Conservation (phyloP, 1,140 invertebrate genomes). For the Oryctes rhinoceros region DNA sequence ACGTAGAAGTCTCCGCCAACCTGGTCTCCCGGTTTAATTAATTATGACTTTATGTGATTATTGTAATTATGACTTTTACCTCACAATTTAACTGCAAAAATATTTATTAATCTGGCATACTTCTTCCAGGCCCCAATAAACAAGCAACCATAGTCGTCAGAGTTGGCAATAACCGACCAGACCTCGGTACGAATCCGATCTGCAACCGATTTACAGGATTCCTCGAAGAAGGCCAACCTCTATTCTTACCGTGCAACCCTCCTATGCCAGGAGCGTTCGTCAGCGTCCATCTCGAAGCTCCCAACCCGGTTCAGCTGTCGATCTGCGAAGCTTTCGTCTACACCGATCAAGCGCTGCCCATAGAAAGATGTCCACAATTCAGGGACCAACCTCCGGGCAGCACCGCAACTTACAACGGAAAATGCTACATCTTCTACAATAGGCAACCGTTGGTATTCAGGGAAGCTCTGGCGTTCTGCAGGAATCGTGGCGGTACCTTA, state of each 20-base stretch:
- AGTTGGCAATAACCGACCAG: slow-evolving; percentile 94
- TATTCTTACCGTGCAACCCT: slow-evolving; percentile 92
- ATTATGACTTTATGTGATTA: no score
- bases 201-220: slow-evolving; percentile 89
- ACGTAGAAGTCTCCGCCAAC: no score
- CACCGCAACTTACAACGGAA: slow-evolving; percentile 93
- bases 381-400: slow-evolving; percentile 89
- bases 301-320: slow-evolving; percentile 76
- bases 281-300: slow-evolving; percentile 83
- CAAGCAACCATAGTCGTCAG: slow-evolving; percentile 88
- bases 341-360: slow-evolving; percentile 92
- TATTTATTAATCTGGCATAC: not conserved
- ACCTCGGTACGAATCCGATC: slow-evolving; percentile 90
- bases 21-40: no score
- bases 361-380: slow-evolving; percentile 91
- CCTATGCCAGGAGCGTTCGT: slow-evolving; percentile 94
- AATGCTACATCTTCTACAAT: slow-evolving; percentile 96
- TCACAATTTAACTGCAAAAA: no score
- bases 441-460: slow-evolving; percentile 83
- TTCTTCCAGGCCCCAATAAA: slow-evolving; percentile 67
- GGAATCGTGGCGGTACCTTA: slow-evolving; percentile 77
- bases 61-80: no score
- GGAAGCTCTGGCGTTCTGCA: slow-evolving; percentile 83
- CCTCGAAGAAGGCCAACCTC: slow-evolving; percentile 87
- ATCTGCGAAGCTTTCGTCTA: slow-evolving; percentile 97